phyloP scores from a whole-genome alignment of 2,888 invertebrate species.

The Subacronicta megacephala region DNA sequence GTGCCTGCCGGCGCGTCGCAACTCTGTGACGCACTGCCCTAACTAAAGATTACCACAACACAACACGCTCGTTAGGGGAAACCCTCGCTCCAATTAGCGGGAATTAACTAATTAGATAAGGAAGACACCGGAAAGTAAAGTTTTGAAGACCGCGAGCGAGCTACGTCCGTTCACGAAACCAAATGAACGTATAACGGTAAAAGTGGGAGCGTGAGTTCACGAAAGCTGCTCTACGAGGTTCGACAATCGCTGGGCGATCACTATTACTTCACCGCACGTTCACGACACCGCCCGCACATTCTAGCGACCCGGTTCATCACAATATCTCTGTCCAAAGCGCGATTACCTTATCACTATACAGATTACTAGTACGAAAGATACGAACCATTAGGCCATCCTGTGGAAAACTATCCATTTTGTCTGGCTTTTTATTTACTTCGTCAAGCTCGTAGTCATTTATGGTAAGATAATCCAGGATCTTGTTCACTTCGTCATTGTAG shows the following conservation, averaged over 20 bases:
- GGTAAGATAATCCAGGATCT: conserved; percentile 80
- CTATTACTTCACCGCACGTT: conserved; percentile 82
- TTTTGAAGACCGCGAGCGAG: conserved; percentile 69
- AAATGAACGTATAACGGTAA: conserved; percentile 89
- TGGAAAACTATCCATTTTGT: conserved; percentile 81
- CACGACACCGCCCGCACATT: conserved; percentile 68
- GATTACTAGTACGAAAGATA: conserved; percentile 62
- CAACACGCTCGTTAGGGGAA: conserved; percentile 68
- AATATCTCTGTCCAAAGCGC: conserved; percentile 58
- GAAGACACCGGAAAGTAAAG: conserved; percentile 59
- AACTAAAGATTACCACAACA: conserved; percentile 55
- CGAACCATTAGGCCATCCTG: conserved; percentile 80
- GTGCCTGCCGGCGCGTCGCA: conserved; percentile 60
- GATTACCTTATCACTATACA: conserved; percentile 73
- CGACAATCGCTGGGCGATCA: conserved; percentile 71
- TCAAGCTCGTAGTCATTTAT: conserved; percentile 76
- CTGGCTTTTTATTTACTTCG: conserved; percentile 64
- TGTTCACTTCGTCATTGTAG: conserved; percentile 79
- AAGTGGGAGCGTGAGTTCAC: conserved; percentile 83
- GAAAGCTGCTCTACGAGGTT: conserved; percentile 85
- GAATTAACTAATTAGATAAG: conserved; percentile 74
- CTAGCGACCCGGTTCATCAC: conserved; percentile 61
- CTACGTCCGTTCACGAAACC: conserved; percentile 80
- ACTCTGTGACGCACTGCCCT: conserved; percentile 59
- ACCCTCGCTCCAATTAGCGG: conserved; percentile 64